Evolutionary conservation across 2,888 invertebrate genomes (phyloP).

Genomic region (Maniola hyperantus): DNA sequence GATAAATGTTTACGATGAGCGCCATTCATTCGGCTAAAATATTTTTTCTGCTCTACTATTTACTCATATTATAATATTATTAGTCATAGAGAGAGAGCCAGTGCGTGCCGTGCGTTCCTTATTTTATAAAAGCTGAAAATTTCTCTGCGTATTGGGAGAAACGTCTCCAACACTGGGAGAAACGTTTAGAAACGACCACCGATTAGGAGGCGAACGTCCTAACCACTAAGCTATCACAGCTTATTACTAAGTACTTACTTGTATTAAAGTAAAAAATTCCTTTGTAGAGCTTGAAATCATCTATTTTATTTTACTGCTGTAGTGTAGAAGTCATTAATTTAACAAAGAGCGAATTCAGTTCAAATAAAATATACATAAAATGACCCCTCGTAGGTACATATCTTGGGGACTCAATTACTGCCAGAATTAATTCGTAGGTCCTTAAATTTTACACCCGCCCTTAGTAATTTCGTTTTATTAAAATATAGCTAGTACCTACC

Average conservation of each 20-base stretch:
- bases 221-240: no score
- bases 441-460: conserved; percentile 74
- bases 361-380: conserved; percentile 51
- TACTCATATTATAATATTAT: background rate
- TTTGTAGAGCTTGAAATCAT: no score
- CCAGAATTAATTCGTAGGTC: conserved; percentile 67
- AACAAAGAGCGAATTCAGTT: conserved; percentile 18
- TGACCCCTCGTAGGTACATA: conserved; percentile 53
- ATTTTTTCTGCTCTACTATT: conserved; percentile 12
- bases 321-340: conserved; percentile 4
- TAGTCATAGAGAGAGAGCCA: no score
- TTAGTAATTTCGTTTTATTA: conserved; percentile 74
- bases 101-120: no score
- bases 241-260: background rate
- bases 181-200: no score
- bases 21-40: conserved; percentile 6
- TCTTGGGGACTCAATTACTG: conserved; percentile 64
- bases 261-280: no score
- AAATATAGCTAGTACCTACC: conserved; percentile 54
- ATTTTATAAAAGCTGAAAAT: no score
- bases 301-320: background rate
- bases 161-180: no score
- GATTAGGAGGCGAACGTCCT: no score
- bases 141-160: no score
- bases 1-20: conserved; percentile 21